phyloP scores from a whole-genome alignment of 2,888 invertebrate genomes.

The Heliconius hortense region DNA sequence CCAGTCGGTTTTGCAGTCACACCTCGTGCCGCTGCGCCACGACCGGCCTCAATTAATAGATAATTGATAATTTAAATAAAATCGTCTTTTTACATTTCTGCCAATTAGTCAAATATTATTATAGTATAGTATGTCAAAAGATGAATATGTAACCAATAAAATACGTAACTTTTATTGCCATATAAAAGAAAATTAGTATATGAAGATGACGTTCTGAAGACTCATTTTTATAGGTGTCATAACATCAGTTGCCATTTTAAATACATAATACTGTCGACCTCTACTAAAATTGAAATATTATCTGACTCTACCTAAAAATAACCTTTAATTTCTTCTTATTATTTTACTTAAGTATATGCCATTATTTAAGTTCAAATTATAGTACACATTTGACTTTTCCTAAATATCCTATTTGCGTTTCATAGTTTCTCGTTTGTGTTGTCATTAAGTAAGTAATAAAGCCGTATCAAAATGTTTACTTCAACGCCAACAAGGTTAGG shows the following conservation, averaged over 20 bases:
- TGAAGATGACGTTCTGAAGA: neutral
- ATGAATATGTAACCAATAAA: neutral
- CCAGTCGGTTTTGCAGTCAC: no score
- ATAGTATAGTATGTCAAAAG: neutral
- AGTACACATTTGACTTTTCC: neutral
- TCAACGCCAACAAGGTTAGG: conserved; percentile 27
- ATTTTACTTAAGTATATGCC: neutral
- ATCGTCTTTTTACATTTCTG: no score
- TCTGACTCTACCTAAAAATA: neutral
- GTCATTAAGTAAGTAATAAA: conserved; percentile 16
- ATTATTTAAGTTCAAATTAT: neutral
- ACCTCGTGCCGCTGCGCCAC: no score
- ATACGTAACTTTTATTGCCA: neutral
- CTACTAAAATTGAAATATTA: no score
- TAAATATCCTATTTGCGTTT: neutral
- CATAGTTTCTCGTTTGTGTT: neutral
- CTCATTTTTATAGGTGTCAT: neutral
- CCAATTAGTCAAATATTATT: neutral
- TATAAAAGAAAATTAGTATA: neutral
- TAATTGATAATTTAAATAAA: neutral
- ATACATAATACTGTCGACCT: neutral
- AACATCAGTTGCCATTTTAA: neutral
- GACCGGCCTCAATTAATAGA: neutral
- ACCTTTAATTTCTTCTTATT: neutral
- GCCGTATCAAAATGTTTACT: conserved; percentile 19